Base-by-base conservation (phyloP, 2,113 vertebrate species). In the Delphinus delphis region DNA sequence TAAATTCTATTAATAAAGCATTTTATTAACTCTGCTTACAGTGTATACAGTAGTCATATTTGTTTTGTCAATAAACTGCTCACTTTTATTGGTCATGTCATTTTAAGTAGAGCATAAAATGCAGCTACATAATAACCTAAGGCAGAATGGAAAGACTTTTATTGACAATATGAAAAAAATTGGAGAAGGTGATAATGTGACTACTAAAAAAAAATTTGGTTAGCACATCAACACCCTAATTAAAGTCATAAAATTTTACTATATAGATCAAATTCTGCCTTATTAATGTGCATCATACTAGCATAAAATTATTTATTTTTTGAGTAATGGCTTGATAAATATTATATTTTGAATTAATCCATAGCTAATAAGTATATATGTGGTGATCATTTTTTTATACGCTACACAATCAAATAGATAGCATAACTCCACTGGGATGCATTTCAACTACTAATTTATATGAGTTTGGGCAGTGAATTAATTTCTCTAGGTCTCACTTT, bases 61-160 rank as follows among this genome's bases (percentile, higher is more conserved):
- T 92, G 26, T 92, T 96, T 73, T 95, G 62, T 92, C 87, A 97
- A 97, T 94, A 94, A 96, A 84, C 76, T 82, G 20, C 12, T 88
- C 50, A 73, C 38, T 95, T 95, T 84, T 83, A 70, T 80, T 84
- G 60, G 18, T 3, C 36, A 74, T 90, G 73, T 63, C 63, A 93
- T 90, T 86, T 90, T 83, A 86, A 96, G 76, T 41, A 81, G 33
- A 91, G 33, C 28, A 82, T 90, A 92, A 93, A 93, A 92, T 90
- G 20, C 14, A 81, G 38, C 80, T 73, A 21, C 3, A 68, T 83
- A 96, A 79, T 31, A 31, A 36, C 8, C 23, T 70, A 33, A 44
- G 13, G 31, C 50, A 83, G 33, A 89, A 67, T 88, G 6, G 15
- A 44, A 77, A 86, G 8, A 10, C 8, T 81, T 81, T 92, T 55